Evolutionary conservation across 2,888 invertebrate genomes (phyloP).

Genomic region (Drosophila meridiana): DNA sequence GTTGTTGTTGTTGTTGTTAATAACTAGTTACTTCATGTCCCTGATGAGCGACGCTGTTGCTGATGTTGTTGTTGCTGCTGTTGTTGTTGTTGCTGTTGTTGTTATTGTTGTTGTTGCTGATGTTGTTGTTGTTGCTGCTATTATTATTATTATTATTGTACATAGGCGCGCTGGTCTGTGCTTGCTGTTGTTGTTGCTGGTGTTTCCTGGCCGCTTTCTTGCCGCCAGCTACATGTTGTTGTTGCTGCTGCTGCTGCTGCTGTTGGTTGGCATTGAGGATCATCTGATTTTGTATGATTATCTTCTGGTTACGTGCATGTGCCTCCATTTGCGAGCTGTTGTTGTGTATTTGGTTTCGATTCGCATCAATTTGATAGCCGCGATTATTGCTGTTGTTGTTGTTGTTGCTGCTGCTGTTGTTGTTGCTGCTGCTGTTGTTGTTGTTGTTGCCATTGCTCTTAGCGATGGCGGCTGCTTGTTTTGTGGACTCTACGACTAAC

Average conservation of each 20-base stretch:
- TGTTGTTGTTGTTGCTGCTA: slow-evolving; percentile 48
- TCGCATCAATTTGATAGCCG: slow-evolving; percentile 77
- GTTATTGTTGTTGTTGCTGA: slow-evolving; percentile 50
- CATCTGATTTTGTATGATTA: slow-evolving; percentile 84
- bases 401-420: slow-evolving; percentile 85
- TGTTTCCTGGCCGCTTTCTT: slow-evolving; percentile 72
- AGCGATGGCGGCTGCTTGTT: slow-evolving; percentile 71
- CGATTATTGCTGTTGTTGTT: slow-evolving; percentile 84
- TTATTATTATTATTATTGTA: slow-evolving; percentile 59
- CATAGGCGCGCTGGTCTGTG: slow-evolving; percentile 71
- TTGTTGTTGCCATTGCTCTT: slow-evolving; percentile 84
- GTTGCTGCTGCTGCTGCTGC: slow-evolving; percentile 78
- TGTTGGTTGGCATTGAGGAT: slow-evolving; percentile 83
- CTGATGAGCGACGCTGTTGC: slow-evolving; percentile 61
- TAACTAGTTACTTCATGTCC: slow-evolving; percentile 83
- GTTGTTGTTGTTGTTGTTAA: slow-evolving; percentile 62
- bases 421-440: slow-evolving; percentile 81
- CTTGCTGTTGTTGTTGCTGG: slow-evolving; percentile 62
- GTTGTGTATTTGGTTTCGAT: slow-evolving; percentile 83
- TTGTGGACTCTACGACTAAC: slow-evolving; percentile 78
- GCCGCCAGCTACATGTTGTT: slow-evolving; percentile 65
- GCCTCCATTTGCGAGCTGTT: slow-evolving; percentile 68
- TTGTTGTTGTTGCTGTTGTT: slow-evolving; percentile 38
- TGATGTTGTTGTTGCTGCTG: slow-evolving; percentile 49
- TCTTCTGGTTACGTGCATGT: slow-evolving; percentile 78